Conservation (phyloP, 1,140 invertebrate species). For the Lanistes nyassanus region DNA sequence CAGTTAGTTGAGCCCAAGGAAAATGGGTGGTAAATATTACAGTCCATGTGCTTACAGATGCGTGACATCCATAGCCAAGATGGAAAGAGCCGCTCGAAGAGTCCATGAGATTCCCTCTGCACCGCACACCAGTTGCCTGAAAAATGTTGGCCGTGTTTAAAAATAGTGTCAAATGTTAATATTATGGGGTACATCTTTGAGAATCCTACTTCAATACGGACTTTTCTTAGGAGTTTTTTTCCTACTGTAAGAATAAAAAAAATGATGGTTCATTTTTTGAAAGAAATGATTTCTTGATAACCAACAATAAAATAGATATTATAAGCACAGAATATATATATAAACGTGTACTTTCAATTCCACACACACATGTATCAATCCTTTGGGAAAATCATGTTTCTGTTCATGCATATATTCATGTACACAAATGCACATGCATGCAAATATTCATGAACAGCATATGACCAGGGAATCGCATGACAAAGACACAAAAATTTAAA, state of each 20-base stretch:
- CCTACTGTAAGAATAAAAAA: background rate
- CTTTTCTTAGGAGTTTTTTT: slow-evolving; percentile 7
- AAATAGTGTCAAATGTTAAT: background rate
- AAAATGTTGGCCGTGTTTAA: slow-evolving; percentile 1
- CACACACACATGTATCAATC: no score
- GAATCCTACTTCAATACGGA: background rate
- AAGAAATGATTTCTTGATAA: background rate
- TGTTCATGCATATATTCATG: no score
- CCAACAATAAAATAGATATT: background rate
- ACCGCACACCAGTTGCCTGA: slow-evolving; percentile 30
- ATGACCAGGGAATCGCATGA: no score
- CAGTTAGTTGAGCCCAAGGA: background rate
- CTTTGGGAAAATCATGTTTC: no score
- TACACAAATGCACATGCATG: no score
- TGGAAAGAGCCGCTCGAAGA: slow-evolving; percentile 25
- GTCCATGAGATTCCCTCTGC: slow-evolving; percentile 40
- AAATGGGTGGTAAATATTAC: background rate
- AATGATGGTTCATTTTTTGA: background rate
- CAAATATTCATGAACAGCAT: no score
- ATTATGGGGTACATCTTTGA: background rate
- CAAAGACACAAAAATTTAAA: background rate
- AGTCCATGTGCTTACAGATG: slow-evolving; percentile 35
- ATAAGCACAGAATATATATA: no score
- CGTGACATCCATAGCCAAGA: slow-evolving; percentile 35
- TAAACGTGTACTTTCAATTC: no score